Evolutionary conservation across 2,888 invertebrate species (phyloP), one percentile per base, ranked within the genome.

Genomic region (Acrobasis repandana): DNA sequence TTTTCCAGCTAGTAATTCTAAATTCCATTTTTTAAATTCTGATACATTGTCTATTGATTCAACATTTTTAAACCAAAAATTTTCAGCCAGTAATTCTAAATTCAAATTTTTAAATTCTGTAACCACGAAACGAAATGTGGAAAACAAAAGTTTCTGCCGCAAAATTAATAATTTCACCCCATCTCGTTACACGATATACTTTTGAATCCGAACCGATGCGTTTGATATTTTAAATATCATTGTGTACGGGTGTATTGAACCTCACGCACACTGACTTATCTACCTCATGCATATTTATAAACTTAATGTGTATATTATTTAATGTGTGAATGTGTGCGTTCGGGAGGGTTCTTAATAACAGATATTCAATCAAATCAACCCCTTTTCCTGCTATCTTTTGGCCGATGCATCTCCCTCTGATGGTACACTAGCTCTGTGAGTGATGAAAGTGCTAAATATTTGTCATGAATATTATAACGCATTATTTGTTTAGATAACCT

Each of bases 301-400:
- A 83, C 79, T 85, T 81, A 82, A 80, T 77, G 84, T 84, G 86
- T 90, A 87, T 88, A 89, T 88, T 91, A 90, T 90, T 89, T 88
- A 85, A 86, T 86, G 82, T 83, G 77, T 84, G 82, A 70, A 70
- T 84, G 85, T 88, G 89, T 85, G 88, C 70, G 82, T 74, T 70
- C 66, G 77, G 82, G 83, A 83, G 82, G 90, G 88, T 83, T 84
- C 88, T 86, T 90, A 84, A 92, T 91, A 90, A 88, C 92, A 91
- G 91, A 92, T 92, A 92, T 92, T 92, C 92, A 91, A 92, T 92
- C 92, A 91, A 91, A 86, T 86, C 89, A 88, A 90, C 90, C 92
- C 91, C 82, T 89, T 87, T 74, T 80, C 83, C 83, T 82, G 85
- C 77, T 90, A 90, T 90, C 90, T 90, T 88, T 88, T 79, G 84